phyloP scores from a whole-genome alignment of 2,888 invertebrate species.

The Drosophila ustulata region DNA sequence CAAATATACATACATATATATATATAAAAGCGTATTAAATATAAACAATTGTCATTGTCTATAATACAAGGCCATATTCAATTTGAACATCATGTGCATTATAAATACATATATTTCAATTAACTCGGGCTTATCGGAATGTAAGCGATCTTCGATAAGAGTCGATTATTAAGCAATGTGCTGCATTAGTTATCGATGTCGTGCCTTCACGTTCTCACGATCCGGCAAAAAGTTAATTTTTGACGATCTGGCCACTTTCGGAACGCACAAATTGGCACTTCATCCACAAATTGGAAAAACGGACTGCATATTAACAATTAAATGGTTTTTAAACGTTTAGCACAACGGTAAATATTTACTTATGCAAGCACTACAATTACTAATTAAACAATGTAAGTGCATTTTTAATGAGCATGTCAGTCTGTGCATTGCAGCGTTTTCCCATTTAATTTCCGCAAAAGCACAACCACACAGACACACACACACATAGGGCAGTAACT shows the following conservation, averaged over 20 bases:
- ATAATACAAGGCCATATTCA: neutral
- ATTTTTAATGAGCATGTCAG: slow-evolving; percentile 31
- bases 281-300: neutral
- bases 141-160: neutral
- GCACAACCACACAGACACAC: neutral
- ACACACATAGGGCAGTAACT: neutral
- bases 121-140: neutral
- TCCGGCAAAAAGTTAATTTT: neutral
- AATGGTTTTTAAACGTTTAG: slow-evolving; percentile 9
- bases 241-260: neutral
- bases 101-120: neutral
- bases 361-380: neutral
- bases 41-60: neutral
- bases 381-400: slow-evolving; percentile 33
- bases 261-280: neutral
- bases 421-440: slow-evolving; percentile 13
- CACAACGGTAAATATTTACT: neutral
- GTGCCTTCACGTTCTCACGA: neutral
- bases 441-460: slow-evolving; percentile 55
- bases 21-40: too few species aligned
- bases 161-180: neutral
- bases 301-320: neutral
- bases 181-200: neutral
- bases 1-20: neutral
- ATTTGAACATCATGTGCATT: neutral